A percentile compares a stretch with the other conserved stretches of the same genome.
phyloP scores from a whole-genome alignment of 1,140 invertebrate species.

The Macrostomum lignano region DNA sequence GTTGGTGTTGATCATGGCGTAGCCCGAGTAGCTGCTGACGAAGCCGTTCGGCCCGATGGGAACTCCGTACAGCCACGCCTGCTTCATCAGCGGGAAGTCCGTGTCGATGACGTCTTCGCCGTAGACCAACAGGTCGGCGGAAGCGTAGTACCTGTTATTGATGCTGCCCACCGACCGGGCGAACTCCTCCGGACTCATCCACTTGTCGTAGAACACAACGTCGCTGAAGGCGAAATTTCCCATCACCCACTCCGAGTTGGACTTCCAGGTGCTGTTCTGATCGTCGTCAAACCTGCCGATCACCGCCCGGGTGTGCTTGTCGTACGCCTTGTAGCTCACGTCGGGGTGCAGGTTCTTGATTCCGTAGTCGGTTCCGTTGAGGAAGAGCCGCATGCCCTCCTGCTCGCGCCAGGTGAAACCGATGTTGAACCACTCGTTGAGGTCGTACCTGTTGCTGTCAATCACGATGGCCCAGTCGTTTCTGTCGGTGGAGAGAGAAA shows the following conservation, averaged over 20 bases:
- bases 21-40: too few species aligned
- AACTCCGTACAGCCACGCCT: too few species aligned
- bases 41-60: too few species aligned
- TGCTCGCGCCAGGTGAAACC: neutral
- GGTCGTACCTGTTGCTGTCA: neutral
- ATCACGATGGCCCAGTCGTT: conserved; percentile 1
- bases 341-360: neutral
- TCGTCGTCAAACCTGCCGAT: conserved; percentile 1
- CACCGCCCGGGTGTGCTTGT: neutral
- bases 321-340: neutral
- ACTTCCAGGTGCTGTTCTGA: neutral
- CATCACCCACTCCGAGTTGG: neutral
- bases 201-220: neutral
- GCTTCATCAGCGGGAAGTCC: too few species aligned
- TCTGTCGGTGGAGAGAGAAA: neutral
- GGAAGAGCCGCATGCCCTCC: neutral
- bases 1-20: too few species aligned
- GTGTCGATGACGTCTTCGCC: too few species aligned
- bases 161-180: too few species aligned
- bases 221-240: neutral
- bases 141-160: too few species aligned
- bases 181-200: too few species aligned
- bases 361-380: conserved; percentile 2
- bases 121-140: too few species aligned
- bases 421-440: neutral